Percentiles rank a stretch among this genome's conserved stretches.
Conservation (phyloP, 2,113 vertebrate species). For the Marmota flaviventris region DNA sequence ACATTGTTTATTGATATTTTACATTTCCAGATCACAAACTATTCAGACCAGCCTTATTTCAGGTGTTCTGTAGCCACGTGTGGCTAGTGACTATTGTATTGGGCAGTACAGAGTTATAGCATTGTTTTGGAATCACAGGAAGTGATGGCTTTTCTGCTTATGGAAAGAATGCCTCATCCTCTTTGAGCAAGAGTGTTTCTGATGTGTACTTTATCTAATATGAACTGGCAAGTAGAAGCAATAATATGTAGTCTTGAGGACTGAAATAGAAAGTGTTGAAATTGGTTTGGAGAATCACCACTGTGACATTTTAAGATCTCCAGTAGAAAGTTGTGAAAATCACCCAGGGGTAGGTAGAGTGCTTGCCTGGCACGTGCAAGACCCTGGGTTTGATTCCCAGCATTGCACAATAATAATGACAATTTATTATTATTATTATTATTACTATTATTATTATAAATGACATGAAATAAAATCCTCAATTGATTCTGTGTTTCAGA, state of each 20-base stretch:
- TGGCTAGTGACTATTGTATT: background rate
- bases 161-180: background rate
- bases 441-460: background rate
- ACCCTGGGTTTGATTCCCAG: background rate
- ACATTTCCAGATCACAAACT: background rate
- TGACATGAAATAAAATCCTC: background rate
- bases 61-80: background rate
- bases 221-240: background rate
- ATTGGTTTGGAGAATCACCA: background rate
- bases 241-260: background rate
- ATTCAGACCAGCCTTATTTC: background rate
- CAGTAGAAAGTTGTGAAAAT: background rate
- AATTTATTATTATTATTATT: background rate
- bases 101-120: no score
- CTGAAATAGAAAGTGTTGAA: background rate
- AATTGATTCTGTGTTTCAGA: background rate
- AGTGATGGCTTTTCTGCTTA: background rate
- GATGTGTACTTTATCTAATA: background rate
- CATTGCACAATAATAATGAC: background rate
- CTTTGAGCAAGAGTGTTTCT: background rate
- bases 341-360: background rate
- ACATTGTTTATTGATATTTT: background rate
- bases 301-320: slow-evolving; percentile 3
- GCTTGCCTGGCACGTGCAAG: background rate
- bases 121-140: background rate